These are phyloP conservation scores for Etheostoma cragini DNA, from an alignment of 2,113 vertebrate genomes.

Conservation along the genomic window DNA sequence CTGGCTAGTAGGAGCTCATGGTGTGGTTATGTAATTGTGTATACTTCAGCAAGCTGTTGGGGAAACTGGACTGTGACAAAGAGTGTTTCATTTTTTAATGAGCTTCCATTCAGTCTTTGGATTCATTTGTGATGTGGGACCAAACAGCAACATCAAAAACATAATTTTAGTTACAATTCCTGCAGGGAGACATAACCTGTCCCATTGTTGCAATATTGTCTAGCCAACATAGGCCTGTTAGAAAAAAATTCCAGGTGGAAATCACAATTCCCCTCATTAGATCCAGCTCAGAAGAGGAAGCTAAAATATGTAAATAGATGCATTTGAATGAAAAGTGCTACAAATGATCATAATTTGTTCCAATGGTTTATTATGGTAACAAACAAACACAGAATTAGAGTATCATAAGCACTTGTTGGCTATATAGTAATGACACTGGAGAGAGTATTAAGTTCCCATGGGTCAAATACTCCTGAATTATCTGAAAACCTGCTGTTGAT, in stretches of 20 bases:
- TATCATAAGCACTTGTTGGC: neutral
- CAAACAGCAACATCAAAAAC: neutral
- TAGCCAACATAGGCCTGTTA: too few relatives aligned
- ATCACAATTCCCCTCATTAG: neutral
- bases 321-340: neutral
- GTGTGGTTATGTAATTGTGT: slow-evolving; percentile 65
- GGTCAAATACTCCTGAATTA: neutral
- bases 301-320: neutral
- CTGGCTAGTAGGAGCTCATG: slow-evolving; percentile 18
- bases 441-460: neutral
- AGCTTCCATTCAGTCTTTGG: slow-evolving; percentile 15
- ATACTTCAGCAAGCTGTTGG: slow-evolving; percentile 43
- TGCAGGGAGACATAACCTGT: neutral
- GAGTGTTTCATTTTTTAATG: slow-evolving; percentile 57
- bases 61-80: slow-evolving; percentile 32
- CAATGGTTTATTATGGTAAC: neutral
- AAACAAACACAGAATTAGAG: neutral
- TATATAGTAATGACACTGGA: neutral
- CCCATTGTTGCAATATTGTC: neutral
- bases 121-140: neutral
- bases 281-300: neutral
- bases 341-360: neutral
- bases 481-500: neutral
- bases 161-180: neutral
- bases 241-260: neutral